These are phyloP conservation scores for Ceriagrion tenellum DNA, from an alignment of 2,888 invertebrate species.

Conservation along the genomic window DNA sequence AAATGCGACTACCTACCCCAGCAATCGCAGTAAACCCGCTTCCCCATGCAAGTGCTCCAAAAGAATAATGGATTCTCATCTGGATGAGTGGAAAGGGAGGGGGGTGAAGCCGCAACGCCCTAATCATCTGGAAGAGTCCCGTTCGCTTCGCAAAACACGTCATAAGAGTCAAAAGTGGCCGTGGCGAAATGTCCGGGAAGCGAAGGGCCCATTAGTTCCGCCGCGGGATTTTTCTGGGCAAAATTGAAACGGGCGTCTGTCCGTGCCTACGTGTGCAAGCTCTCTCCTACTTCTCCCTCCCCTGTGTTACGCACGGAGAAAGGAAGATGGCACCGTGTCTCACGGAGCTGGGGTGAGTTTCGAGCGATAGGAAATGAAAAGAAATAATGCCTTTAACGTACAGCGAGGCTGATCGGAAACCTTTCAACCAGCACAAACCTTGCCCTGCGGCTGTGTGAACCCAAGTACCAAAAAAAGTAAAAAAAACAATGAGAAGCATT, in stretches of 20 bases:
- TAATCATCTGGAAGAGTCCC: background rate
- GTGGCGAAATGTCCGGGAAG: background rate
- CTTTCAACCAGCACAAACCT: too few species aligned
- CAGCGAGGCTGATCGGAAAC: too few species aligned
- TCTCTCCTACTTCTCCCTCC: background rate
- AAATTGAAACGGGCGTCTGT: background rate
- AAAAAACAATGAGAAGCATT: too few species aligned
- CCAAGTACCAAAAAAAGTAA: too few species aligned
- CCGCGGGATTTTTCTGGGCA: constrained; percentile 8
- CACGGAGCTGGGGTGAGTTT: too few species aligned
- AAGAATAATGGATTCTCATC: background rate
- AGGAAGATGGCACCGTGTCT: background rate
- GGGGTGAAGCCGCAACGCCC: background rate
- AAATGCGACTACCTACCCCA: too few species aligned
- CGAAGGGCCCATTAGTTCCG: constrained; percentile 5
- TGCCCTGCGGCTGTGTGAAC: too few species aligned
- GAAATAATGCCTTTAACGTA: too few species aligned
- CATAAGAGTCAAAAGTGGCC: background rate
- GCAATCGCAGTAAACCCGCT: too few species aligned
- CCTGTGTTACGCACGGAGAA: background rate
- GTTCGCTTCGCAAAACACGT: background rate
- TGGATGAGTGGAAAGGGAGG: background rate
- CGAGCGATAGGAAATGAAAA: too few species aligned
- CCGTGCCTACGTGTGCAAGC: background rate
- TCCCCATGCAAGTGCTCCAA: background rate